A percentile compares a stretch with the other conserved stretches of the same genome.
These are phyloP conservation scores for Hydropsyche tenuis DNA, from an alignment of 1,140 invertebrate species.

Conservation along the genomic window DNA sequence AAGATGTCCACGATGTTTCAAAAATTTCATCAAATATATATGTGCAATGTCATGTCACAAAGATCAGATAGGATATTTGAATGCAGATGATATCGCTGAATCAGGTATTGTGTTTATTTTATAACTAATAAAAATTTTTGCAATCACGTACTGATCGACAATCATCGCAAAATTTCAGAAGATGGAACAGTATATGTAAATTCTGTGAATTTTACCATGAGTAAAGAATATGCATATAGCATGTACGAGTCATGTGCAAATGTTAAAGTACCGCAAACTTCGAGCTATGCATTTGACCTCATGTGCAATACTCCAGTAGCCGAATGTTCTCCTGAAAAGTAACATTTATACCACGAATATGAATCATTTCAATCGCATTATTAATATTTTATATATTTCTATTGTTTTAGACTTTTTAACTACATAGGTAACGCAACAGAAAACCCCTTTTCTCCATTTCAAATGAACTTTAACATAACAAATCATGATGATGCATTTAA, in stretches of 20 bases:
- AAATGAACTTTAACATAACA: constrained; percentile 62
- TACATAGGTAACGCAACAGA: constrained; percentile 62
- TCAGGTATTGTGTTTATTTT: no score
- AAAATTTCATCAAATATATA: constrained; percentile 61
- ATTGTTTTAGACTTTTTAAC: constrained; percentile 58
- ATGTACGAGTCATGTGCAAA: constrained; percentile 70
- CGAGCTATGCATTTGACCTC: constrained; percentile 67
- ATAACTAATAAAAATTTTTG: no score
- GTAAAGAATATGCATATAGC: constrained; percentile 62
- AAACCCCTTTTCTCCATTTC: constrained; percentile 68
- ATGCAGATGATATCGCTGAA: no score
- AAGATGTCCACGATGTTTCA: constrained; percentile 64
- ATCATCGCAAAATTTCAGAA: no score
- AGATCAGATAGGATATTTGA: constrained; percentile 53
- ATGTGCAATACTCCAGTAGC: constrained; percentile 66
- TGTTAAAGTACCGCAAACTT: constrained; percentile 66
- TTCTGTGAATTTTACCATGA: constrained; percentile 57
- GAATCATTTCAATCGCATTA: no score
- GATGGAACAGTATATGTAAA: no score
- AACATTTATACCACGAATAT: constrained; percentile 29
- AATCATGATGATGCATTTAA: background rate
- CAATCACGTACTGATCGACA: no score
- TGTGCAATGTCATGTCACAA: constrained; percentile 63
- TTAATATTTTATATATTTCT: background rate
- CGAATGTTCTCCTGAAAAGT: constrained; percentile 64